Evolutionary conservation across 2,113 vertebrate genomes (phyloP).

Genomic region (Lophius piscatorius): DNA sequence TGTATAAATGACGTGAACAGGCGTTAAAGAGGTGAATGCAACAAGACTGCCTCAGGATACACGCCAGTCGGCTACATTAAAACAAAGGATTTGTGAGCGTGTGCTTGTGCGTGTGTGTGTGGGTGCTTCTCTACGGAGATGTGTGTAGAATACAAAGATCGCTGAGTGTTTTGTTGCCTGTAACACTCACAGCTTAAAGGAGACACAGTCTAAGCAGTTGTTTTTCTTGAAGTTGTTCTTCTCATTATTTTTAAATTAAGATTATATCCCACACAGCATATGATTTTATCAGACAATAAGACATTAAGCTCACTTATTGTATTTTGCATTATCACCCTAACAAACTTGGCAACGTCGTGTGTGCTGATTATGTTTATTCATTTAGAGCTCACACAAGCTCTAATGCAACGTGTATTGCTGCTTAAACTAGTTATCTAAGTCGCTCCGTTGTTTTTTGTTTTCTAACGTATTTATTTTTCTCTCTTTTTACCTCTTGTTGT

Average conservation of each 20-base stretch:
- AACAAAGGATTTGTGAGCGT: conserved; percentile 6
- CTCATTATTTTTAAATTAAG: no score
- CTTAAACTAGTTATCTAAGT: no score
- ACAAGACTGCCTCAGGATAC: conserved; percentile 21
- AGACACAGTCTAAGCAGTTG: neutral
- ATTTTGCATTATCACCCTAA: no score
- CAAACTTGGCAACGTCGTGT: neutral
- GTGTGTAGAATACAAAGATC: conserved; percentile 37
- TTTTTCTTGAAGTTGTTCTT: no score
- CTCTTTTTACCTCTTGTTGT: conserved; percentile 9
- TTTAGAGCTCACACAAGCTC: no score
- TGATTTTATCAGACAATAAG: no score
- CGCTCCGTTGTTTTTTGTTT: no score
- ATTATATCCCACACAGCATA: no score
- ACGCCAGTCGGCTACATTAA: conserved; percentile 14
- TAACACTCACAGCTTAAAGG: conserved; percentile 20
- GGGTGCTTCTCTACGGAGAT: neutral
- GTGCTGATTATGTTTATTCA: no score
- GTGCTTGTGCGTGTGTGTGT: conserved; percentile 1
- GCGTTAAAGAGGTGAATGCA: conserved; percentile 28
- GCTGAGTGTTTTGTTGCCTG: conserved; percentile 9
- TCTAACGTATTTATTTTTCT: neutral
- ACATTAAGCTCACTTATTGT: no score
- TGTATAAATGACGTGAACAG: conserved; percentile 20
- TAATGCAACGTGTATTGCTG: no score